Percentiles rank a stretch among this genome's conserved stretches.
Evolutionary conservation across 1,140 invertebrate genomes (phyloP).

Genomic region (Drosophila orena): DNA sequence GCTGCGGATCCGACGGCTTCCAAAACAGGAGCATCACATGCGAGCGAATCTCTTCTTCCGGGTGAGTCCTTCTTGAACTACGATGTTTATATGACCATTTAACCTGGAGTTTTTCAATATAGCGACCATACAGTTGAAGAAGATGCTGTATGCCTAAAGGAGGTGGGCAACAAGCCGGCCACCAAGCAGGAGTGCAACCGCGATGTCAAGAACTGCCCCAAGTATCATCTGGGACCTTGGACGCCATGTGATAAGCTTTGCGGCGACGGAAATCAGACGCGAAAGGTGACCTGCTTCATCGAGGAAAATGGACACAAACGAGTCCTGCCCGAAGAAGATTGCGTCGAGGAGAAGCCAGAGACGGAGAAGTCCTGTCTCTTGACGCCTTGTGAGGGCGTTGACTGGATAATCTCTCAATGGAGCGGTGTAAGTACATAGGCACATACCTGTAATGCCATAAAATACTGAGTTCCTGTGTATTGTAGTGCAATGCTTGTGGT

Average conservation of each 20-base stretch:
- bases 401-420: slow-evolving; percentile 96
- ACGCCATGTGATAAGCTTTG: slow-evolving; percentile 95
- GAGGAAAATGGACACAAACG: slow-evolving; percentile 89
- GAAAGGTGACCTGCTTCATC: slow-evolving; percentile 91
- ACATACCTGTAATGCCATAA: slow-evolving; percentile 7
- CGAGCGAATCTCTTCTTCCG: slow-evolving; percentile 86
- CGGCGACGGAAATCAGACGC: slow-evolving; percentile 91
- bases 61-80: slow-evolving; percentile 80
- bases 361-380: slow-evolving; percentile 89
- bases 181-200: slow-evolving; percentile 90
- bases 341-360: slow-evolving; percentile 89
- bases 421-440: slow-evolving; percentile 90
- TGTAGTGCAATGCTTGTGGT: slow-evolving; percentile 91
- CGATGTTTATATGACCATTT: not conserved
- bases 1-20: slow-evolving; percentile 91
- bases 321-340: slow-evolving; percentile 90
- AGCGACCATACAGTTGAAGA: slow-evolving; percentile 83
- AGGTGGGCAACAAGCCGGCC: slow-evolving; percentile 89
- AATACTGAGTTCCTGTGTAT: not conserved
- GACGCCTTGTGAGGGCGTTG: slow-evolving; percentile 95
- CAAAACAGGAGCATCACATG: slow-evolving; percentile 91
- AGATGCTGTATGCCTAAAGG: slow-evolving; percentile 90
- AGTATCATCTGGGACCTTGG: slow-evolving; percentile 94
- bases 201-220: slow-evolving; percentile 90
- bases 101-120: not conserved